Base-by-base conservation (phyloP, 92 coral and sea anemone genomes). In the Phenganax marumi region DNA sequence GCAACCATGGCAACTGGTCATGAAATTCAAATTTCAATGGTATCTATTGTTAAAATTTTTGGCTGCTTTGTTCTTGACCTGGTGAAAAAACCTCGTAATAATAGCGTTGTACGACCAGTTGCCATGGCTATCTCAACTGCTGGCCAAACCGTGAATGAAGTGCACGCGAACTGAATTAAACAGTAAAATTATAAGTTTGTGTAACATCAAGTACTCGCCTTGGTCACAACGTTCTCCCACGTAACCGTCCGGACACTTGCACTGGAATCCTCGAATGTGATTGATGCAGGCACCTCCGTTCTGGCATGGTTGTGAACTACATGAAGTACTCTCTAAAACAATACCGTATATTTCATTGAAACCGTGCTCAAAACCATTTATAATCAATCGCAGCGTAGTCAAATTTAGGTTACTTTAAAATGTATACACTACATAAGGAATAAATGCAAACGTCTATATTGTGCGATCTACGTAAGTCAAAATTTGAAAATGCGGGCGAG, bases 181-280 rank as follows among this genome's bases (percentile, higher is more conserved):
- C 17, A 24, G 7, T 23, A 21, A 21, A 46, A 7, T 3, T 68
- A 7, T 26, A 68, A 70, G 48, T 43, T 26, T 12, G 13, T 19
- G 48, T 14, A 13, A 52, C 51, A 13, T 8, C 18, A 14, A 50
- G 1, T 51, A 22, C 57, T 73, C 80, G 92, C 99, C 99, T 89
- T 54, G 91, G n/a, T 92, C 93, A 71, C 99, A 96, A 70, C 81
- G 88, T 46, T 79, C 84, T 10, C 97, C 99, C 50, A 91, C 97
- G 52, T 89, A 96, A 10, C 99, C 99, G 48, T 58, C 81, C 2
- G 88, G 86, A 53, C 99, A 96, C 25, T 56, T 76, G 78, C 99
- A 96, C 61, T 90, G 87, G 87, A 87, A 96, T 21, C 96, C 99
- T 66, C 91, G 75, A 50, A 93, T 91, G 51, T 88, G 93, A 12